Evolutionary conservation across 2,113 vertebrate species (phyloP).

Genomic region (Upupa epops): DNA sequence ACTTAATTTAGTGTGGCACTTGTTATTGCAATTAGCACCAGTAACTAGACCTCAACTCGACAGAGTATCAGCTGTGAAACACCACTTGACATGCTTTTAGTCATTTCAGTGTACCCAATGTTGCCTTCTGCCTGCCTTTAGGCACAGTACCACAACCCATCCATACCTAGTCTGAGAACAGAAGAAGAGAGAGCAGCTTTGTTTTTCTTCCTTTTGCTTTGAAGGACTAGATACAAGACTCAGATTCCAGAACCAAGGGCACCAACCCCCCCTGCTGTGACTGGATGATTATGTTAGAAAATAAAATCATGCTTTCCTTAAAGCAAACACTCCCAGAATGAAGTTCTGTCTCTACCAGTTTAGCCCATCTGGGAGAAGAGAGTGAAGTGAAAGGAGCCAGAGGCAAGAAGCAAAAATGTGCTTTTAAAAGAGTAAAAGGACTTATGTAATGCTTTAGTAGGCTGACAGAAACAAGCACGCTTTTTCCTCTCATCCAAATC

Average conservation of each 20-base stretch:
- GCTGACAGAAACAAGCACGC: neutral
- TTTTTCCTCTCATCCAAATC: neutral
- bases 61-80: neutral
- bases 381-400: neutral
- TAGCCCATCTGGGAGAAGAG: neutral
- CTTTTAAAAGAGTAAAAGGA: neutral
- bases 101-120: neutral
- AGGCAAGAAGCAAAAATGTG: neutral
- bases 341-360: neutral
- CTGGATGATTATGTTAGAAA: neutral
- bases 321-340: neutral
- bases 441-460: neutral
- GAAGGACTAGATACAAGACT: neutral
- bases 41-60: neutral
- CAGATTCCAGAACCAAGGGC: neutral
- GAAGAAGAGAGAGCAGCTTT: neutral
- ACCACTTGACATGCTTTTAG: neutral
- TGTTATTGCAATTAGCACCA: neutral
- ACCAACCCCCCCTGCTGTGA: neutral
- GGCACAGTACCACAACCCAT: neutral
- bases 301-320: neutral
- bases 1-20: neutral
- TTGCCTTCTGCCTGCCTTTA: neutral
- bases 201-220: neutral
- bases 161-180: neutral